phyloP scores from a whole-genome alignment of 2,113 vertebrate genomes.

The Elaphurus davidianus region DNA sequence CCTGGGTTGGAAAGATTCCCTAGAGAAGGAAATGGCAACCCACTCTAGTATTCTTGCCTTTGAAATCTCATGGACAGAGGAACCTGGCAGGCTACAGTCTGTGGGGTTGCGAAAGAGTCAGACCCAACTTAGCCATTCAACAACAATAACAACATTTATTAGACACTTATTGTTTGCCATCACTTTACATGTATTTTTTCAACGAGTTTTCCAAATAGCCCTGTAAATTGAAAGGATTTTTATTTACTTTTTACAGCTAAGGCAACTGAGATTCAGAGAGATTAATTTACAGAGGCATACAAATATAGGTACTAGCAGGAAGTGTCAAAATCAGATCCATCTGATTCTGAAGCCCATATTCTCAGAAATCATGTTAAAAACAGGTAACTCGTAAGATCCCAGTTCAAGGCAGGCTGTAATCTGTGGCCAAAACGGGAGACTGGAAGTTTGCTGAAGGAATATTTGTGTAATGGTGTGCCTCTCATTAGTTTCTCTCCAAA shows the following conservation, averaged over 20 bases:
- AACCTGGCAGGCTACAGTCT: background rate
- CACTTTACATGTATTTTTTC: background rate
- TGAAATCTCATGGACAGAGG: background rate
- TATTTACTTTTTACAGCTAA: background rate
- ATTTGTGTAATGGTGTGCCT: background rate
- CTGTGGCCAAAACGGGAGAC: background rate
- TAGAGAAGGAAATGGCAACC: background rate
- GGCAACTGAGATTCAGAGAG: background rate
- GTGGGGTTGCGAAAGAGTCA: background rate
- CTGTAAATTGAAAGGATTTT: background rate
- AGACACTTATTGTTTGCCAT: background rate
- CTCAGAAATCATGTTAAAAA: background rate
- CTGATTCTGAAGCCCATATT: background rate
- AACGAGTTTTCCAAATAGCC: background rate
- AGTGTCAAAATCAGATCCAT: background rate
- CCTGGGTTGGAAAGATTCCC: background rate
- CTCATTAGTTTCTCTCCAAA: background rate
- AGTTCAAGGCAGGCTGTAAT: background rate
- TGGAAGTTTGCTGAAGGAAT: background rate
- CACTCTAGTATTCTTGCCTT: background rate
- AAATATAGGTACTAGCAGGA: background rate
- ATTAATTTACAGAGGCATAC: background rate
- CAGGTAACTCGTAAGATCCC: background rate
- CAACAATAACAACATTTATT: background rate
- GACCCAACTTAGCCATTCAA: background rate